A percentile compares a stretch with the other conserved stretches of the same genome.
These are phyloP conservation scores for Sebastes taczanowskii DNA, from an alignment of 2,797 vertebrate genomes.

Conservation along the genomic window DNA sequence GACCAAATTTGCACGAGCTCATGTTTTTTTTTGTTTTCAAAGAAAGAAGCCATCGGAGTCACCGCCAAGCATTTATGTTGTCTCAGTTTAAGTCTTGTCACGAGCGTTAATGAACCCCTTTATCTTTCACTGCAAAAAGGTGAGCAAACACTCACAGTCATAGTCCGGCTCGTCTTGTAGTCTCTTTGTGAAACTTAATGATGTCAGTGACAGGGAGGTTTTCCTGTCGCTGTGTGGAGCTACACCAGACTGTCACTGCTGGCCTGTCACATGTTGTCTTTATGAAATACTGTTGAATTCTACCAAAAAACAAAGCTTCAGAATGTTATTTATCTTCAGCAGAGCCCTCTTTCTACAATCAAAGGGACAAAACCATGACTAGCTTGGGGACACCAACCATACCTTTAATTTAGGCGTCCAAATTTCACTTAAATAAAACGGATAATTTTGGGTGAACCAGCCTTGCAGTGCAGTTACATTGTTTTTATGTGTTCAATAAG, in stretches of 20 bases:
- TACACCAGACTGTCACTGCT: constrained; percentile 23
- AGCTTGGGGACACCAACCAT: constrained; percentile 14
- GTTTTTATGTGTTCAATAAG: constrained; percentile 2
- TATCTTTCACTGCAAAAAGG: constrained; percentile 20
- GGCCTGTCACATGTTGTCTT: constrained; percentile 58
- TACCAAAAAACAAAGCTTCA: constrained; percentile 67
- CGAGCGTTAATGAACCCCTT: constrained; percentile 18
- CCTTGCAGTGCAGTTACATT: constrained; percentile 4
- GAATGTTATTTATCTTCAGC: constrained; percentile 61
- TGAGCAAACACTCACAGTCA: constrained; percentile 17
- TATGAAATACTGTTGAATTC: constrained; percentile 42
- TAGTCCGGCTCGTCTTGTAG: constrained; percentile 27
- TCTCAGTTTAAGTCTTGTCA: constrained; percentile 42
- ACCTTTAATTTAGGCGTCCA: constrained; percentile 41
- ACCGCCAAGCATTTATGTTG: constrained; percentile 61
- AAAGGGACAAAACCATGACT: constrained; percentile 1
- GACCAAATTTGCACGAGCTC: constrained; percentile 65
- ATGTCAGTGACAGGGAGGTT: constrained; percentile 36
- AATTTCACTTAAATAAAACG: constrained; percentile 20
- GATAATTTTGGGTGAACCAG: not conserved
- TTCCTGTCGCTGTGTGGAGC: constrained; percentile 8
- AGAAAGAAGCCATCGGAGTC: constrained; percentile 72
- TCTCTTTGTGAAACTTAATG: constrained; percentile 33
- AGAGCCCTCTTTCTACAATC: constrained; percentile 30
- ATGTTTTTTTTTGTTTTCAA: constrained; percentile 22